A percentile compares a stretch with the other conserved stretches of the same genome.
Conservation (phyloP, 2,113 vertebrate species). For the Tenrec ecaudatus region DNA sequence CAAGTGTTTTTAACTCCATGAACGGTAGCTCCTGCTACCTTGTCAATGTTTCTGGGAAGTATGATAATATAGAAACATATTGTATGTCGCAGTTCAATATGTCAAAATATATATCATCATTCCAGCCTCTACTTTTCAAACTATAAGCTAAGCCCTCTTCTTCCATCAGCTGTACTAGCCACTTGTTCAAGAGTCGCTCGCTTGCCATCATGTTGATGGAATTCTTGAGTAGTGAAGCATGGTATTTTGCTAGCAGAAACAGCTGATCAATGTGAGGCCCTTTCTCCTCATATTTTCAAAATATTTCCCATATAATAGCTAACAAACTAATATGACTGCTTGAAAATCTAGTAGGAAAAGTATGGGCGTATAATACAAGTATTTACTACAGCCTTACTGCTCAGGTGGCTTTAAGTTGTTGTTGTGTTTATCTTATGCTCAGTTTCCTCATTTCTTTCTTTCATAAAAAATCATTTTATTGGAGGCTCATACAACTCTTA, state of each 20-base stretch:
- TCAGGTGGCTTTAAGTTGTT: neutral
- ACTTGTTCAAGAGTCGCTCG: slow-evolving; percentile 1
- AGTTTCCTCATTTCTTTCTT: too few species aligned
- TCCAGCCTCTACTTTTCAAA: neutral
- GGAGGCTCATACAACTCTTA: too few species aligned
- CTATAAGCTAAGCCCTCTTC: neutral
- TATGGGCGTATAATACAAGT: neutral
- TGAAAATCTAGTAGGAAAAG: neutral
- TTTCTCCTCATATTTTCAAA: neutral
- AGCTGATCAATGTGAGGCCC: neutral
- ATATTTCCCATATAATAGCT: neutral
- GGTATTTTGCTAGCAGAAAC: neutral
- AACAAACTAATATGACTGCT: neutral
- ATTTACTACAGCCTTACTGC: neutral
- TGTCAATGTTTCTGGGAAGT: neutral
- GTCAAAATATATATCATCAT: neutral
- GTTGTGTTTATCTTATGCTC: neutral
- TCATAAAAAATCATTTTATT: too few species aligned
- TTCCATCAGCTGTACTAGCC: neutral
- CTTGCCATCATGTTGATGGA: neutral
- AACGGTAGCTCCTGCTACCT: neutral
- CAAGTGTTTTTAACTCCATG: neutral
- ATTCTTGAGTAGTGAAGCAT: too few species aligned
- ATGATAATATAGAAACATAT: neutral
- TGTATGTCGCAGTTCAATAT: neutral